These are phyloP conservation scores for Aquatica leii DNA, from an alignment of 2,888 invertebrate genomes.

Conservation along the genomic window DNA sequence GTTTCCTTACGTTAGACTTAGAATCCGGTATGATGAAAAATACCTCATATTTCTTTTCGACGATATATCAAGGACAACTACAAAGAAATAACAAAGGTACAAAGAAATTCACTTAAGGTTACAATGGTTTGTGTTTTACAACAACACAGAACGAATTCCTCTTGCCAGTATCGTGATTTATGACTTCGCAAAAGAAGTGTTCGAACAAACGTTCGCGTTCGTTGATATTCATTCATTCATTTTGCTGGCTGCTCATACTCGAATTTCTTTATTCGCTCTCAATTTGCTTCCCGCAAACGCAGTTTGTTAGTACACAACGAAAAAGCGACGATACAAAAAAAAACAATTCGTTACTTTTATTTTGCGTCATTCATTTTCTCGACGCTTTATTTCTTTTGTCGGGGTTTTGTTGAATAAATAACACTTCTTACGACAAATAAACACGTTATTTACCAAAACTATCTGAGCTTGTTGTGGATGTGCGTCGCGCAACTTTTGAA, in stretches of 20 bases:
- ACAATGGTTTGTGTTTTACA: slow-evolving; percentile 33
- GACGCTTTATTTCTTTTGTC: neutral
- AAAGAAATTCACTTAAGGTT: slow-evolving; percentile 36
- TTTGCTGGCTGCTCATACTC: slow-evolving; percentile 25
- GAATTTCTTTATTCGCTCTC: slow-evolving; percentile 31
- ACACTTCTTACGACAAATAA: no score
- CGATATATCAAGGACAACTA: slow-evolving; percentile 32
- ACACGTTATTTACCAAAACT: no score
- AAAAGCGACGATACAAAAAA: neutral
- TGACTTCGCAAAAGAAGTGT: slow-evolving; percentile 28
- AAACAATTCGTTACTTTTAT: slow-evolving; percentile 16
- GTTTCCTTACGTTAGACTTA: slow-evolving; percentile 2
- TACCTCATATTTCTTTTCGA: slow-evolving; percentile 22
- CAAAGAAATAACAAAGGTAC: slow-evolving; percentile 32
- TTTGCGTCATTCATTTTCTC: neutral
- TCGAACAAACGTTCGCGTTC: slow-evolving; percentile 33
- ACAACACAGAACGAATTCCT: slow-evolving; percentile 33
- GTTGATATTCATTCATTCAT: slow-evolving; percentile 35
- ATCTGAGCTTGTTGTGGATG: no score
- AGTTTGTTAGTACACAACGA: slow-evolving; percentile 14
- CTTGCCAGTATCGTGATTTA: slow-evolving; percentile 31
- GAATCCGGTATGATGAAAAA: slow-evolving; percentile 16
- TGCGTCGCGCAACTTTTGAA: no score
- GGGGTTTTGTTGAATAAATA: no score
- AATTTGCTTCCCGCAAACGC: slow-evolving; percentile 23